Base-by-base conservation (phyloP, 2,797 vertebrate species). In the Orestias chungarensis region DNA sequence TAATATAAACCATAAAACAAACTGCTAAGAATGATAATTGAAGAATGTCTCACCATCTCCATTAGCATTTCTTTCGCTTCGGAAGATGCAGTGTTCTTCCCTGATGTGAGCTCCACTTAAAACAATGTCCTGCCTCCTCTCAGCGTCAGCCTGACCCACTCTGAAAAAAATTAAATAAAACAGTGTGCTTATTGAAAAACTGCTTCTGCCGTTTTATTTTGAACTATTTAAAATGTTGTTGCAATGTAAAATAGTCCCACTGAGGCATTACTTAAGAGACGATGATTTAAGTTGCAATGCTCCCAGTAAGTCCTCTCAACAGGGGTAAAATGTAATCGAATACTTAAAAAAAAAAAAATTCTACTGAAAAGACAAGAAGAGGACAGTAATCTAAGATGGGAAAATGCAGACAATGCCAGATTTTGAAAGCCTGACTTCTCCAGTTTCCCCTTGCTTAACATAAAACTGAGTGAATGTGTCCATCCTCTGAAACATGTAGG, bases 81-180 rank as follows among this genome's bases (percentile, higher is more conserved):
- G 94, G 91, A 99, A 99, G 85, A 98, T 82, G 79, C 98, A 99
- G 84, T 99, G 98, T 52, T 99, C 97, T 70, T 99, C 98, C 87
- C 93, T 97, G 91, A 99, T 99, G 68, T 99, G 98, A 25, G 98
- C 98, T 3, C 98, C 98, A 4, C 98, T 99, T 81, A 99, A 89
- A 29, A 99, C 98, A 0, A 99, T 99, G 92, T 99, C 98, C 84
- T 99, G 98, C 55, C 98, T 94, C 73, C 97, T 93, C 83, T 99
- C 96, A 4, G 97, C 95, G 33, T 99, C 97, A 2, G 98, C 95
- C 77, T 99, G 97, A 70, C 98, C 98, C 71, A 99, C 98, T 94
- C 98, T 99, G 92, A 49, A 90, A 91, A 49, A 75, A 82, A 55
- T n/a, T n/a, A n/a, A n/a, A n/a, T n/a, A n/a, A n/a, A 76, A 35